A percentile compares a stretch with the other conserved stretches of the same genome.
Conservation (phyloP, 2,113 vertebrate genomes). For the Zootoca vivipara region DNA sequence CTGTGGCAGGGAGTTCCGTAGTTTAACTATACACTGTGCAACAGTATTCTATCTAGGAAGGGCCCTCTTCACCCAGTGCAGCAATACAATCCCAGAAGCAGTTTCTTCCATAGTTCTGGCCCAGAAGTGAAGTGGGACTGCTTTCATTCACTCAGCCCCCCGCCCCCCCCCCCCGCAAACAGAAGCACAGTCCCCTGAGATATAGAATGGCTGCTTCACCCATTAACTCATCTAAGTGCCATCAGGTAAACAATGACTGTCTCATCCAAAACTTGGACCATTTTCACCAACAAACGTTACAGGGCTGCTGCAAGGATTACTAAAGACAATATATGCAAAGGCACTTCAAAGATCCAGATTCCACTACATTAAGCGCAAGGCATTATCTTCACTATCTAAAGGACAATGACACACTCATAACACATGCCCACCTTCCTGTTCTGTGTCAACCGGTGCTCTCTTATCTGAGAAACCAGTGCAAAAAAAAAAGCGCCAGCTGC, state of each 20-base stretch:
- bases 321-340: not conserved
- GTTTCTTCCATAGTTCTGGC: too few relatives aligned
- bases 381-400: not conserved
- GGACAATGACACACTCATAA: not conserved
- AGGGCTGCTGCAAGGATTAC: not conserved
- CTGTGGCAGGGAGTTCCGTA: too few relatives aligned
- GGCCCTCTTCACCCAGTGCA: too few relatives aligned
- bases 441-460: not conserved
- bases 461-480: too few relatives aligned
- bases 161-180: too few relatives aligned
- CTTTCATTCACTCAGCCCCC: too few relatives aligned
- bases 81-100: too few relatives aligned
- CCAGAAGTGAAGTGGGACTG: too few relatives aligned
- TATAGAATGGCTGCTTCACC: not conserved
- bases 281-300: not conserved
- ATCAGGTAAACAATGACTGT: not conserved
- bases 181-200: too few relatives aligned
- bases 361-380: not conserved
- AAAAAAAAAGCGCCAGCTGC: not conserved
- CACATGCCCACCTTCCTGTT: not conserved
- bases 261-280: not conserved
- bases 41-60: too few relatives aligned
- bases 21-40: too few relatives aligned
- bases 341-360: not conserved
- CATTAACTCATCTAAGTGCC: not conserved